Evolutionary conservation across 30 jellyfish, hydroid and myxozoan species (phyloP).

Genomic region (Aurelia sp.): DNA sequence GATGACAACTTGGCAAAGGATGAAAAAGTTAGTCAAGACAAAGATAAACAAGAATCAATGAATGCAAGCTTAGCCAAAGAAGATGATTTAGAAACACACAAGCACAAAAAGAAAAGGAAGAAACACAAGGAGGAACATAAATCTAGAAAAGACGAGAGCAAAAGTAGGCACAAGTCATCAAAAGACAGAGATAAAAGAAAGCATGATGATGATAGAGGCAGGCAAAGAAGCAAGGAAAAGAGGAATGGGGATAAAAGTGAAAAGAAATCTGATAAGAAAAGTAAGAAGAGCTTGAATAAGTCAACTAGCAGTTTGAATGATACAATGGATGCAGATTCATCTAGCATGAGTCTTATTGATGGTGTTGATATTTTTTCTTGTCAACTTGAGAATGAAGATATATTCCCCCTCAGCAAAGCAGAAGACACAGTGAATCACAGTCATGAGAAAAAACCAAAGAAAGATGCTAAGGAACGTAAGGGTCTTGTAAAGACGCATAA

Average conservation of each 20-base stretch:
- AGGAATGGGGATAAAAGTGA: neutral
- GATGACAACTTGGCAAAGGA: neutral
- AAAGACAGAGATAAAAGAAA: slow-evolving; percentile 7
- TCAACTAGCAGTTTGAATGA: neutral
- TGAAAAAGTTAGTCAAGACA: neutral
- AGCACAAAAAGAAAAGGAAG: neutral
- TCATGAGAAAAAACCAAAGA: neutral
- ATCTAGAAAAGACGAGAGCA: neutral
- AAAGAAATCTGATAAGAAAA: neutral
- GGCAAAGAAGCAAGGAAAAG: slow-evolving; percentile 2
- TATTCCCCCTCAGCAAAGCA: slow-evolving; percentile 31
- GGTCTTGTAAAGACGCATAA: neutral
- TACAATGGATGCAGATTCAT: neutral
- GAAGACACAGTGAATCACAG: neutral
- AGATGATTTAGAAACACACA: neutral
- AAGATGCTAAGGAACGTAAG: neutral
- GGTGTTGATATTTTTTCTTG: slow-evolving; percentile 6
- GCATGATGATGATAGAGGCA: neutral
- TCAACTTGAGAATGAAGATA: neutral
- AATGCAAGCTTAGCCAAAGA: neutral
- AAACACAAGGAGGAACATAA: neutral
- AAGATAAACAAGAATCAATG: neutral
- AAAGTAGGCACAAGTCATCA: neutral
- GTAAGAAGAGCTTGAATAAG: neutral
- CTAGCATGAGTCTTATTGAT: neutral